These are phyloP conservation scores for Axinella damicornis DNA, from an alignment of 37 sponge, comb jelly and placozoan species.

Conservation along the genomic window DNA sequence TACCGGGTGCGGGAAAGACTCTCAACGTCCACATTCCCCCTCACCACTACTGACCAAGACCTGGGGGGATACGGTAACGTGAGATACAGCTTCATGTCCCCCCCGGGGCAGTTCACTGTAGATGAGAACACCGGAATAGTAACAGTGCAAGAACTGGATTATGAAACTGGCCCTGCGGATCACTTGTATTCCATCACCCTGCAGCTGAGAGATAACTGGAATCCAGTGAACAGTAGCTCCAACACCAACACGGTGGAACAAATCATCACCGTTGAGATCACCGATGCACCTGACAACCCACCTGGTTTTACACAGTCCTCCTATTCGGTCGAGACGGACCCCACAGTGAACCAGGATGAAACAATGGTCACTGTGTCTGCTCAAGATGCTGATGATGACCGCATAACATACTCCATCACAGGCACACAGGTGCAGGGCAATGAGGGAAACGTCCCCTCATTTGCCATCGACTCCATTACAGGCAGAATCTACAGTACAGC, in stretches of 20 bases:
- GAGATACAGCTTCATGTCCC: neutral
- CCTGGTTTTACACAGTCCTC: conserved; percentile 6
- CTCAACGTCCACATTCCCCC: neutral
- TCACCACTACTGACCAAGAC: conserved; percentile 34
- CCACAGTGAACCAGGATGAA: conserved; percentile 16
- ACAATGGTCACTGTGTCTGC: conserved; percentile 16
- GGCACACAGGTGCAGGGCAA: neutral
- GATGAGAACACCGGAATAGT: neutral
- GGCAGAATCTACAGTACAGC: conserved; percentile 1
- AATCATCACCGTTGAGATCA: conserved; percentile 18
- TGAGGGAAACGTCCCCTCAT: neutral
- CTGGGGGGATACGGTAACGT: conserved; percentile 8
- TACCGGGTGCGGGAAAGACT: conserved; percentile 29
- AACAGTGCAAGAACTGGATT: conserved; percentile 33
- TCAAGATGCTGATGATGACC: conserved; percentile 30
- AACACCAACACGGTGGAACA: neutral
- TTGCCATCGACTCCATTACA: conserved; percentile 17
- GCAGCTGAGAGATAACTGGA: neutral
- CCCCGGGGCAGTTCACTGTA: neutral
- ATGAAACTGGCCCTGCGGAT: conserved; percentile 3
- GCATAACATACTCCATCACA: conserved; percentile 14
- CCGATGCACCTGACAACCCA: conserved; percentile 39
- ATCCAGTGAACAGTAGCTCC: neutral
- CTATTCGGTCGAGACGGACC: conserved; percentile 21
- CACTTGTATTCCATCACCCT: neutral